Percentiles rank a stretch among this genome's conserved stretches.
Conservation (phyloP, 2,113 vertebrate species). For the Numenius arquata region DNA sequence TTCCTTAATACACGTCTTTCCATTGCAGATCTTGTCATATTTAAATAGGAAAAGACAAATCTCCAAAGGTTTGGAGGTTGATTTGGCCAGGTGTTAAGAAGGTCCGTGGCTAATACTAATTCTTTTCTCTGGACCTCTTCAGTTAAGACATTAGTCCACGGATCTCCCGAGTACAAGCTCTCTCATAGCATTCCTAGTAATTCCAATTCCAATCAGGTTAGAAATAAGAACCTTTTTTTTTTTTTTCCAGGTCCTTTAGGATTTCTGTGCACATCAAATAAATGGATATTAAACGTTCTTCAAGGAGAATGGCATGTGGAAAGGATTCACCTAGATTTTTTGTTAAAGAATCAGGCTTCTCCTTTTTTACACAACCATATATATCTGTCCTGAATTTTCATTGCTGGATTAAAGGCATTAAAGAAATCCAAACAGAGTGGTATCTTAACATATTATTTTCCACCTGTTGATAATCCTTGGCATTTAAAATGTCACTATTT, state of each 20-base stretch:
- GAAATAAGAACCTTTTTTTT: neutral
- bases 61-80: neutral
- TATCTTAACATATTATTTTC: conserved; percentile 13
- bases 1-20: neutral
- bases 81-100: neutral
- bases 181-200: neutral
- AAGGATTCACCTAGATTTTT: neutral
- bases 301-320: neutral
- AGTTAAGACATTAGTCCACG: neutral
- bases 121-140: neutral
- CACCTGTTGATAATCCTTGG: conserved; percentile 27
- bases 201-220: neutral
- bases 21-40: neutral
- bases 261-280: neutral
- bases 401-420: conserved; percentile 1
- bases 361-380: neutral
- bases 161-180: neutral
- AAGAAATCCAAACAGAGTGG: neutral
- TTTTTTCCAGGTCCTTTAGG: neutral
- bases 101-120: neutral
- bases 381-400: neutral
- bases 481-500: conserved; percentile 22
- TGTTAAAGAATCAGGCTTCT: neutral
- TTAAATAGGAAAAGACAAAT: neutral
- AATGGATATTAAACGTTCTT: neutral